Conservation (phyloP, 1,140 invertebrate genomes). For the Aporrectodea caliginosa region DNA sequence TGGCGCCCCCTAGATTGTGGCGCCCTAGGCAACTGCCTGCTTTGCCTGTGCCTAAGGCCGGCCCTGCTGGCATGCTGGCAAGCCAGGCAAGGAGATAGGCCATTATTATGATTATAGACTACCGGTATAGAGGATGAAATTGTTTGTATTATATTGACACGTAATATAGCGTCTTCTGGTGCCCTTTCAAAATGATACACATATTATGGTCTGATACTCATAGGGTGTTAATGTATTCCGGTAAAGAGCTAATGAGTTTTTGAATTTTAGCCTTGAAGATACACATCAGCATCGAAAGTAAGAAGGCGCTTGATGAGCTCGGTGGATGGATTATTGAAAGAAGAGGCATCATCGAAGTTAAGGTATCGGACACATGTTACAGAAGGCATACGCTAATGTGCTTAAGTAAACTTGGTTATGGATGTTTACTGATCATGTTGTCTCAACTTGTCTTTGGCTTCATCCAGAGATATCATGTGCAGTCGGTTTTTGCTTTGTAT, state of each 20-base stretch:
- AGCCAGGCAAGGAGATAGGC: no score
- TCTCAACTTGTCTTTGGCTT: background rate
- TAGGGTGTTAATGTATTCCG: no score
- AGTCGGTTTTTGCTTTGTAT: background rate
- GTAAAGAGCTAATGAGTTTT: background rate
- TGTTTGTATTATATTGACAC: no score
- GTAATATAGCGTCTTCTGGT: no score
- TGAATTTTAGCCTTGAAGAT: conserved; percentile 59
- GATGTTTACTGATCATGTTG: background rate
- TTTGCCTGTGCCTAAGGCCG: no score
- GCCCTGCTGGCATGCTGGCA: no score
- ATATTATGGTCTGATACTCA: no score
- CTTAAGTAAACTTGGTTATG: background rate
- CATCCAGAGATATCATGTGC: background rate
- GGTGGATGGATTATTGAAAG: conserved; percentile 28
- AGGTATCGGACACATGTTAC: background rate
- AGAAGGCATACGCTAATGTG: background rate
- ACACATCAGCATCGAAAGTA: conserved; percentile 32
- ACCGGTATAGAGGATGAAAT: no score
- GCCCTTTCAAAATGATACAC: no score
- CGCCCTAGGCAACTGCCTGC: no score
- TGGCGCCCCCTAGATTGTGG: no score
- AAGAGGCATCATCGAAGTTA: conserved; percentile 31
- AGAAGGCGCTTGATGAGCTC: conserved; percentile 29
- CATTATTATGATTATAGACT: no score